phyloP scores from a whole-genome alignment of 2,797 vertebrate species.

The Pseudomugil tenellus region DNA sequence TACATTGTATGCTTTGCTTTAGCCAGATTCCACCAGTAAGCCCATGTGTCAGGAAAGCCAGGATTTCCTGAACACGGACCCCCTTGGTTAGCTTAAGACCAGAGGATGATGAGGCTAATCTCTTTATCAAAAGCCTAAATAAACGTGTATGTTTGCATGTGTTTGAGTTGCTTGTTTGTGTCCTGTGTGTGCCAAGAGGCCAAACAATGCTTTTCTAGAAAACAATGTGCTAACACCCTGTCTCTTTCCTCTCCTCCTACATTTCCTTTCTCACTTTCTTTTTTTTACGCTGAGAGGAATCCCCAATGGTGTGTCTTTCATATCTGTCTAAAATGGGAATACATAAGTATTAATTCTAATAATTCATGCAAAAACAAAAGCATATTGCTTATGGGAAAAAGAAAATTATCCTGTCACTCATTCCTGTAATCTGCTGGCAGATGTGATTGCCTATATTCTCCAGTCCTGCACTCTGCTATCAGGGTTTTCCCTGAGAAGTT shows the following conservation, averaged over 20 bases:
- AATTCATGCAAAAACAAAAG: background rate
- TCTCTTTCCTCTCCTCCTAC: conserved; percentile 51
- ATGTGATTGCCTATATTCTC: conserved; percentile 51
- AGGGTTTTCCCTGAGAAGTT: conserved; percentile 59
- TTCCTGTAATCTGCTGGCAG: conserved; percentile 44
- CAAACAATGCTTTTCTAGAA: conserved; percentile 64
- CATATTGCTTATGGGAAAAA: background rate
- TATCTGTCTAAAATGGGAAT: background rate
- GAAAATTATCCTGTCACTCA: conserved; percentile 6
- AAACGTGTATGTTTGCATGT: conserved; percentile 69
- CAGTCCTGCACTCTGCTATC: conserved; percentile 43
- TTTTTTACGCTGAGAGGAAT: conserved; percentile 4
- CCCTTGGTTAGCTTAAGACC: conserved; percentile 70
- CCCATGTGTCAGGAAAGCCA: conserved; percentile 70
- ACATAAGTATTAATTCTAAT: conserved; percentile 5
- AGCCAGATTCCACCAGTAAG: conserved; percentile 51
- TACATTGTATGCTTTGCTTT: conserved; percentile 38
- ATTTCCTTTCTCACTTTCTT: conserved; percentile 23
- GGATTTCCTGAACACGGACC: conserved; percentile 79
- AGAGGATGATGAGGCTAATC: conserved; percentile 81
- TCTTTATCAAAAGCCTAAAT: conserved; percentile 86
- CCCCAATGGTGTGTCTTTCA: background rate
- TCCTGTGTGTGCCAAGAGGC: conserved; percentile 53
- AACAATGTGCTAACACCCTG: conserved; percentile 72
- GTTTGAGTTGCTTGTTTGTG: conserved; percentile 41